phyloP scores from a whole-genome alignment of 2,888 invertebrate genomes.

The Drosophila mimetica region DNA sequence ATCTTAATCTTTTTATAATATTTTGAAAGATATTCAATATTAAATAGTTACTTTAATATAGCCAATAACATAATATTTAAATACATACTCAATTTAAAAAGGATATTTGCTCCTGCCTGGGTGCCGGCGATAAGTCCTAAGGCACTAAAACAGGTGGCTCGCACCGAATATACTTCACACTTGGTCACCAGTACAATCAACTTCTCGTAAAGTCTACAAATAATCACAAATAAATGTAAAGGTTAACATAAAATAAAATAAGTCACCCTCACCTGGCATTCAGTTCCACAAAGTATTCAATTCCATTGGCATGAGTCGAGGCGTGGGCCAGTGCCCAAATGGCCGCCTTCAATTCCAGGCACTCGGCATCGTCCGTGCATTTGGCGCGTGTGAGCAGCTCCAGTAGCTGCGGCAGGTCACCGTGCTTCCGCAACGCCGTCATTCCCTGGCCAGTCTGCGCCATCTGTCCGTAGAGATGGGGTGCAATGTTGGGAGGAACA shows the following conservation, averaged over 20 bases:
- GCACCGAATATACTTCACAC: conserved; percentile 93
- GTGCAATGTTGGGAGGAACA: conserved; percentile 85
- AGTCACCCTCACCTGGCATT: conserved; percentile 72
- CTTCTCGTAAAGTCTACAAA: conserved; percentile 82
- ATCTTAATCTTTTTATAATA: too few relatives aligned
- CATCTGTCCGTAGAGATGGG: conserved; percentile 94
- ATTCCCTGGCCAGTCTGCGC: conserved; percentile 87
- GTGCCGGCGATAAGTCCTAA: conserved; percentile 92
- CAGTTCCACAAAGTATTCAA: conserved; percentile 88
- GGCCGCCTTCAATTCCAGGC: conserved; percentile 92
- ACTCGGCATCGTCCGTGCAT: conserved; percentile 88
- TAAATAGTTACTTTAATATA: neutral
- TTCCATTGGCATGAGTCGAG: conserved; percentile 90
- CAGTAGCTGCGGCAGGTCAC: conserved; percentile 77
- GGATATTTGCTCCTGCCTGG: conserved; percentile 91
- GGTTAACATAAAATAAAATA: neutral
- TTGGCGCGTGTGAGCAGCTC: conserved; percentile 84
- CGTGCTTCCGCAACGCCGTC: conserved; percentile 81
- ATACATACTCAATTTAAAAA: conserved; percentile 88
- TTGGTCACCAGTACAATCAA: conserved; percentile 90
- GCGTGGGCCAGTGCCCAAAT: conserved; percentile 95
- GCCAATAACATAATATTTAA: conserved; percentile 58
- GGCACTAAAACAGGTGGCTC: conserved; percentile 95
- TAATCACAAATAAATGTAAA: neutral
- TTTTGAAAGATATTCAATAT: neutral